These are phyloP conservation scores for Pterocles orientalis DNA, from an alignment of 2,113 vertebrate species.

Conservation along the genomic window DNA sequence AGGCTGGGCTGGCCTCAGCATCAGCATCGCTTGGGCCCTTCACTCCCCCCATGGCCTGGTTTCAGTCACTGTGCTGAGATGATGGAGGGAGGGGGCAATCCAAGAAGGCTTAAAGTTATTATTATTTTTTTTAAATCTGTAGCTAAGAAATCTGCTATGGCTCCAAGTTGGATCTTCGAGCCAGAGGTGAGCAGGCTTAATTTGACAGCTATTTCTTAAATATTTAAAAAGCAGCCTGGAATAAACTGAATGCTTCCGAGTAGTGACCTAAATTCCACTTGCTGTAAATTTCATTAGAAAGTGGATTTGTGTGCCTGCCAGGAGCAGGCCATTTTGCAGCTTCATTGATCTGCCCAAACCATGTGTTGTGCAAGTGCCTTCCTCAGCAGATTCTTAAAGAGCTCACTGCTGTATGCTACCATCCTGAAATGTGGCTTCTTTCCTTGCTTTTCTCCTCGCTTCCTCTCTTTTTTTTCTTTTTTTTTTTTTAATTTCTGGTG, in stretches of 20 bases:
- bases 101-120: neutral
- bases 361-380: conserved; percentile 26
- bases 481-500: neutral
- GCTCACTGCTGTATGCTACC: neutral
- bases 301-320: conserved; percentile 68
- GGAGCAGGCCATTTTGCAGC: conserved; percentile 34
- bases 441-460: neutral
- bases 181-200: conserved; percentile 27
- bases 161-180: neutral
- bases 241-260: conserved; percentile 66
- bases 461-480: neutral
- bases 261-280: conserved; percentile 70
- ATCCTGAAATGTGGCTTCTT: neutral
- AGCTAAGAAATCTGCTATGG: neutral
- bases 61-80: neutral
- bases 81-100: neutral
- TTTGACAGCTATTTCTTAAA: conserved; percentile 60
- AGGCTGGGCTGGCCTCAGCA: neutral
- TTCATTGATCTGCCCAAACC: conserved; percentile 54
- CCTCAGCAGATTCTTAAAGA: conserved; percentile 61
- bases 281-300: conserved; percentile 72
- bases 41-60: neutral
- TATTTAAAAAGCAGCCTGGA: conserved; percentile 67
- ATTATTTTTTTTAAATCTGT: neutral
- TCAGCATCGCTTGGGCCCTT: neutral